Conservation (phyloP, 2,113 vertebrate genomes). For the Dunckerocampus dactyliophorus region DNA sequence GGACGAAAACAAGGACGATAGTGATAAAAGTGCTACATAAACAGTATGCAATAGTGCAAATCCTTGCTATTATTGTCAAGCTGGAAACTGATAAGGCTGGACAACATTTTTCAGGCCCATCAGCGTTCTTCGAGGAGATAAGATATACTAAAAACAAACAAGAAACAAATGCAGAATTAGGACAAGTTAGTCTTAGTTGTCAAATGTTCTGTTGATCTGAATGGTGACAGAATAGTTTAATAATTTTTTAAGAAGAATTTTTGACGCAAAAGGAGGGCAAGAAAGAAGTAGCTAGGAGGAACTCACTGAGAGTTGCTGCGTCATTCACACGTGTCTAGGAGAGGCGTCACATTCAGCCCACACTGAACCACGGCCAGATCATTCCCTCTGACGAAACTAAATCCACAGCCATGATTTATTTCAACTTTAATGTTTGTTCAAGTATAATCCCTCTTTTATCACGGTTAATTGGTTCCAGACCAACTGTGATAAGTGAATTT, state of each 20-base stretch:
- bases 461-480: no score
- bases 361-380: neutral
- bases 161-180: conserved; percentile 30
- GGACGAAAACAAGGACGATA: neutral
- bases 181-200: no score
- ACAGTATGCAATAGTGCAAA: neutral
- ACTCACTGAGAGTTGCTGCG: no score
- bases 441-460: no score
- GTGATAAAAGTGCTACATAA: neutral
- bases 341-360: conserved; percentile 32
- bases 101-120: neutral
- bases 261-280: no score
- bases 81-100: neutral
- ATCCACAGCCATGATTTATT: no score
- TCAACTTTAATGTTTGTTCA: no score
- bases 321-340: neutral
- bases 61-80: neutral
- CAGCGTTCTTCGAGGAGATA: neutral
- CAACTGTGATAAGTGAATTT: no score
- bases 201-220: no score
- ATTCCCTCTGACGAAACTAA: neutral
- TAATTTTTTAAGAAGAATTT: no score
- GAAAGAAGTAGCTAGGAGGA: no score
- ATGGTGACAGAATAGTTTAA: no score
- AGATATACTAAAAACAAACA: conserved; percentile 9